phyloP scores from a whole-genome alignment of 2,888 invertebrate genomes.

The Lasioglossum pauxillum region DNA sequence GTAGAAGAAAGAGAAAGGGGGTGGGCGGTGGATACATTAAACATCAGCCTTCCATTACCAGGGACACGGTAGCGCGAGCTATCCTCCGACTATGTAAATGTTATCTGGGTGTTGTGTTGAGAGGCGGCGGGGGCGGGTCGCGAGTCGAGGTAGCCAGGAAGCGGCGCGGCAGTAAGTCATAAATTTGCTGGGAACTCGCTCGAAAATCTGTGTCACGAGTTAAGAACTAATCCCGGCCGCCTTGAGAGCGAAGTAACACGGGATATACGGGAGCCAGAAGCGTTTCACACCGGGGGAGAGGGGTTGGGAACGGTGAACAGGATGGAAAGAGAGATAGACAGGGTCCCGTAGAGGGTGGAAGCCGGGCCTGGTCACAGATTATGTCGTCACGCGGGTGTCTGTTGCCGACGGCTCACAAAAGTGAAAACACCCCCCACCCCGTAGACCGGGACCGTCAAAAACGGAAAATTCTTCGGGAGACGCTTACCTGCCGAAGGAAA shows the following conservation, averaged over 20 bases:
- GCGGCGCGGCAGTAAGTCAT: slow-evolving; percentile 40
- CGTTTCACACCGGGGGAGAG: slow-evolving; percentile 7
- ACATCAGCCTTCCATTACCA: slow-evolving; percentile 40
- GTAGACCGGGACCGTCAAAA: neutral
- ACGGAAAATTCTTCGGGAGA: slow-evolving; percentile 1
- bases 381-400: slow-evolving; percentile 51
- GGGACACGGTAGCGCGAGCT: slow-evolving; percentile 1
- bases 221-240: slow-evolving; percentile 56
- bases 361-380: slow-evolving; percentile 36
- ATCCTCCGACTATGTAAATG: slow-evolving; percentile 44
- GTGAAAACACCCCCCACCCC: neutral
- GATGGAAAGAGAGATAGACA: neutral
- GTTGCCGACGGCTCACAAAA: slow-evolving; percentile 33
- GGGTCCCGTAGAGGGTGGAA: neutral
- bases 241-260: slow-evolving; percentile 31
- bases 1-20: slow-evolving; percentile 8
- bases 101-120: slow-evolving; percentile 36
- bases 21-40: slow-evolving; percentile 29
- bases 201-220: slow-evolving; percentile 63
- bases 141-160: slow-evolving; percentile 13
- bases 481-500: slow-evolving; percentile 26
- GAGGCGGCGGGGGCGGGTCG: neutral
- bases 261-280: slow-evolving; percentile 44
- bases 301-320: neutral
- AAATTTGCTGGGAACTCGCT: slow-evolving; percentile 47